Evolutionary conservation across 64 coral and sea anemone genomes (phyloP).

Genomic region (Stichodactyla mertensii): DNA sequence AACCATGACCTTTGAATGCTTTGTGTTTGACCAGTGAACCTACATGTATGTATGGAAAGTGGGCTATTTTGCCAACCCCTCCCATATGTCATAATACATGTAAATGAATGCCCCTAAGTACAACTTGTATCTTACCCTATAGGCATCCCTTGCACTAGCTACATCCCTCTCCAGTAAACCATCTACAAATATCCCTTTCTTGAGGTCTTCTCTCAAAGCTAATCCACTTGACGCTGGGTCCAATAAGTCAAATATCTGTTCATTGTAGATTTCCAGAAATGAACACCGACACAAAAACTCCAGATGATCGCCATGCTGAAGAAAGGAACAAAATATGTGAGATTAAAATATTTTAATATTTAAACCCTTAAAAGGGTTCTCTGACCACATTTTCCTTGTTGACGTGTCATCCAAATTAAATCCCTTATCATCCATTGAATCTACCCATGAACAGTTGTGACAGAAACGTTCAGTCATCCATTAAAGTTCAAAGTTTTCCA

Average conservation of each 20-base stretch:
- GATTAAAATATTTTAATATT: too few species aligned
- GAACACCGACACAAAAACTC: constrained; percentile 95
- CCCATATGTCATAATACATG: neutral
- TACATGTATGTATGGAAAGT: too few species aligned
- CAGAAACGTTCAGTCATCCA: too few species aligned
- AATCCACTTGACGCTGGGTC: constrained; percentile 94
- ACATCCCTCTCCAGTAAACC: constrained; percentile 84
- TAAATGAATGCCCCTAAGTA: neutral
- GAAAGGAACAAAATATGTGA: neutral
- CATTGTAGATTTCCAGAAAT: constrained; percentile 99
- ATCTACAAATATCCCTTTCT: constrained; percentile 94
- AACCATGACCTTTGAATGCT: too few species aligned
- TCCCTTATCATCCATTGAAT: too few species aligned
- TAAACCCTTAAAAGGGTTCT: too few species aligned
- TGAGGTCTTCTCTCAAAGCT: constrained; percentile 83
- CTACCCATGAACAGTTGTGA: too few species aligned
- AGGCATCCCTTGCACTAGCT: constrained; percentile 93
- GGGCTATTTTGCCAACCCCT: too few species aligned
- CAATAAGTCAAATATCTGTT: constrained; percentile 95
- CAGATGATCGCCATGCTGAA: constrained; percentile 85
- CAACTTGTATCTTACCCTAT: constrained; percentile 29
- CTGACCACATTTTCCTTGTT: too few species aligned
- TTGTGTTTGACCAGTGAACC: too few species aligned
- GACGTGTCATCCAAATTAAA: too few species aligned
- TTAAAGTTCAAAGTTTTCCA: too few species aligned